Conservation (phyloP, 2,888 invertebrate genomes). For the Galerucella nymphaeae region DNA sequence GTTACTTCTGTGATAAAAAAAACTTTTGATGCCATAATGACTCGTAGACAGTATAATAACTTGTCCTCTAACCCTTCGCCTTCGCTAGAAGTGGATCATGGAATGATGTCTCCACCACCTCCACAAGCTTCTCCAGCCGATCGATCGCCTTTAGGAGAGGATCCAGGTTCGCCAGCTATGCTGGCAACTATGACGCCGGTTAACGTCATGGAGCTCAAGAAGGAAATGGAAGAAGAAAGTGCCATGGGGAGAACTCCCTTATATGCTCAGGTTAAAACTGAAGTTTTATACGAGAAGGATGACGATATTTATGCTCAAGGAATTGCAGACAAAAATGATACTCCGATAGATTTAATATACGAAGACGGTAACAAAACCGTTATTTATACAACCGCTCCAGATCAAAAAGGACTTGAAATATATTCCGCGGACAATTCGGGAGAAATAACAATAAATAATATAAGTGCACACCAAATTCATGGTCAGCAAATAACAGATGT, state of each 20-base stretch:
- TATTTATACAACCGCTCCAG: conserved; percentile 82
- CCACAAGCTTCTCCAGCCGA: conserved; percentile 67
- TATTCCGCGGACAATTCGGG: conserved; percentile 73
- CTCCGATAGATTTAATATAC: conserved; percentile 84
- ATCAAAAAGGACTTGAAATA: conserved; percentile 84
- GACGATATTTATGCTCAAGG: conserved; percentile 66
- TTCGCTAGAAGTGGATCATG: conserved; percentile 54
- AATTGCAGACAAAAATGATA: conserved; percentile 73
- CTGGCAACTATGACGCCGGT: conserved; percentile 90
- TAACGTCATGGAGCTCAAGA: conserved; percentile 80
- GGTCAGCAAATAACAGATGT: conserved; percentile 67
- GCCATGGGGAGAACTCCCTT: conserved; percentile 71
- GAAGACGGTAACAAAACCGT: conserved; percentile 88
- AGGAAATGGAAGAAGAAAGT: conserved; percentile 75
- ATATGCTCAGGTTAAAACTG: conserved; percentile 70
- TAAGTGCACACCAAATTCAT: conserved; percentile 64
- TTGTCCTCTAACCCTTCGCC: conserved; percentile 58
- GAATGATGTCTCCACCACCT: conserved; percentile 66
- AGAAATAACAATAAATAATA: conserved; percentile 64
- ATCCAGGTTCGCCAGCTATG: conserved; percentile 78
- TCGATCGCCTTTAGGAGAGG: conserved; percentile 64
- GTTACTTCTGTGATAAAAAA: conserved; percentile 62
- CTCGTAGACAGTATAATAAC: conserved; percentile 61
- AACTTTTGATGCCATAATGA: conserved; percentile 58
- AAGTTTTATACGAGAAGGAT: conserved; percentile 65